These are phyloP conservation scores for Xiphydria camelus DNA, from an alignment of 2,888 invertebrate genomes.

Conservation along the genomic window DNA sequence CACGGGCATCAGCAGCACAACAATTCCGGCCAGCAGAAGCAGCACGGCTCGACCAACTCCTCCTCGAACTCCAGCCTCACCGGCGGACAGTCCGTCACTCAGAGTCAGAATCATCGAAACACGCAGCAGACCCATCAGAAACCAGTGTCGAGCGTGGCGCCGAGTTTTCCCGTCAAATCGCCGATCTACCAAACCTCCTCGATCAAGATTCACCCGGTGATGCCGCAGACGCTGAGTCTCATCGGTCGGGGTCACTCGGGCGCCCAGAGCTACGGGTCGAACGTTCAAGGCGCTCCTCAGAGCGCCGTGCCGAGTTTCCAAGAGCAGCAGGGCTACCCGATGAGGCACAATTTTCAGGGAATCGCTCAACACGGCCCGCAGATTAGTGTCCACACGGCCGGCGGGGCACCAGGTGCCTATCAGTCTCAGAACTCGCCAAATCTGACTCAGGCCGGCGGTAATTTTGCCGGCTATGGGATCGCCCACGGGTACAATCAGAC, in stretches of 20 bases:
- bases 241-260: conserved; percentile 46
- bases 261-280: not conserved
- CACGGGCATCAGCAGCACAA: conserved; percentile 62
- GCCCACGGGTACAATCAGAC: conserved; percentile 39
- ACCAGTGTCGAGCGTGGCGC: conserved; percentile 85
- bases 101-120: conserved; percentile 44
- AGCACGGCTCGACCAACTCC: conserved; percentile 60
- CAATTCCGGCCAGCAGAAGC: conserved; percentile 62
- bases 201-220: conserved; percentile 79
- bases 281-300: conserved; percentile 1
- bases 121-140: conserved; percentile 68
- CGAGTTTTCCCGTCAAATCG: conserved; percentile 69
- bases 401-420: conserved; percentile 1
- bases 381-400: conserved; percentile 11
- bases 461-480: conserved; percentile 27
- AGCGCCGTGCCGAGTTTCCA: not conserved
- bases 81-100: conserved; percentile 37
- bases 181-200: conserved; percentile 81
- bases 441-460: not conserved
- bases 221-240: conserved; percentile 70
- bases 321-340: conserved; percentile 15
- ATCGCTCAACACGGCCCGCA: conserved; percentile 21
- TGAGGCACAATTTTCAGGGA: conserved; percentile 31
- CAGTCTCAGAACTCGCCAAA: not conserved
- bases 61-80: conserved; percentile 55